Conservation (phyloP, 2,113 vertebrate species). For the Pygathrix nemaeus region DNA sequence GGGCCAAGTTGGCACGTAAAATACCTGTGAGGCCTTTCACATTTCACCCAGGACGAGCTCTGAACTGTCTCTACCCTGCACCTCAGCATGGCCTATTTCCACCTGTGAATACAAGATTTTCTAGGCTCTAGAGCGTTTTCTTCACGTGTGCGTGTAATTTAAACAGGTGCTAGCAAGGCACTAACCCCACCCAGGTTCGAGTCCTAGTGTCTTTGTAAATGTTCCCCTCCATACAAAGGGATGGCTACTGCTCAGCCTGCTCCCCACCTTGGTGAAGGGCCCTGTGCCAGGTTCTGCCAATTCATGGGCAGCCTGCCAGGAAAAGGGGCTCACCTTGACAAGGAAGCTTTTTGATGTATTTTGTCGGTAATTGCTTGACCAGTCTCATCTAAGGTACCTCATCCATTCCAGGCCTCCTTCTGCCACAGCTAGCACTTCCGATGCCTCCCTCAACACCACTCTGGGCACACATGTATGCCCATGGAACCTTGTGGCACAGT, state of each 20-base stretch:
- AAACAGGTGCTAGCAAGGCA: neutral
- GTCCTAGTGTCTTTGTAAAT: neutral
- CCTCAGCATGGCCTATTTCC: neutral
- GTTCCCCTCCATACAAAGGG: neutral
- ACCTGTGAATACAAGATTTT: neutral
- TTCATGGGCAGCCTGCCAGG: constrained; percentile 21
- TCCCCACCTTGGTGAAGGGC: neutral
- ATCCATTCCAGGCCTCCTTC: neutral
- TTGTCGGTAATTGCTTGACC: neutral
- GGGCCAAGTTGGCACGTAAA: neutral
- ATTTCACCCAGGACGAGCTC: neutral
- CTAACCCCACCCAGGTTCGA: accelerated
- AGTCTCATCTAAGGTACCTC: neutral
- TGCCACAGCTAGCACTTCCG: accelerated
- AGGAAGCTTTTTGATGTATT: neutral
- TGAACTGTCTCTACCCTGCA: accelerated
- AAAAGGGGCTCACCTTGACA: neutral
- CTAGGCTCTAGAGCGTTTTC: neutral
- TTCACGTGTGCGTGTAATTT: neutral
- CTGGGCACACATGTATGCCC: neutral
- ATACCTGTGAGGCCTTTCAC: neutral
- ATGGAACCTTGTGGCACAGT: neutral
- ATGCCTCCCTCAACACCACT: neutral
- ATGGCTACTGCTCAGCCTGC: neutral
- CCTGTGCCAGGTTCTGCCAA: neutral